phyloP scores from a whole-genome alignment of 2,113 vertebrate genomes.

The Forbesichthys papilliferus region DNA sequence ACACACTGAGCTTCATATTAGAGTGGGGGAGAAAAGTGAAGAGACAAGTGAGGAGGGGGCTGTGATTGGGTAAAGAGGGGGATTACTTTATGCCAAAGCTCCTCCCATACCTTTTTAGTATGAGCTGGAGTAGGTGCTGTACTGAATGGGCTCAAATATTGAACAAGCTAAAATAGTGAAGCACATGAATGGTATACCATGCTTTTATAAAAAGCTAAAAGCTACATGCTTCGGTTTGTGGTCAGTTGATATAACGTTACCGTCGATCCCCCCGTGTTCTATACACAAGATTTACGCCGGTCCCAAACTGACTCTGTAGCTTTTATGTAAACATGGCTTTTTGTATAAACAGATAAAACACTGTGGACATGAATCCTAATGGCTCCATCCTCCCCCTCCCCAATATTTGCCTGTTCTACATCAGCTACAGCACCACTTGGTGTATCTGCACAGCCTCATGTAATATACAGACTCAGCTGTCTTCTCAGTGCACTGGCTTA shows the following conservation, averaged over 20 bases:
- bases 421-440: not conserved
- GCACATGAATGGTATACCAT: not conserved
- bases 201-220: too few species aligned
- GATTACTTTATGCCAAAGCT: conserved; percentile 74
- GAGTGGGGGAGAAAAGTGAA: conserved; percentile 58
- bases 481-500: not conserved
- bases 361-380: conserved; percentile 32
- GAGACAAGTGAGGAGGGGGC: conserved; percentile 51
- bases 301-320: conserved; percentile 10
- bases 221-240: not conserved
- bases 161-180: not conserved
- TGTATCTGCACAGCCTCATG: conserved; percentile 19
- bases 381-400: not conserved
- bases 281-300: not conserved
- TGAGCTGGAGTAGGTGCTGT: not conserved
- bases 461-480: not conserved
- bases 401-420: not conserved
- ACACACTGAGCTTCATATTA: conserved; percentile 79
- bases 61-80: conserved; percentile 46
- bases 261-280: not conserved
- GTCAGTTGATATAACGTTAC: not conserved
- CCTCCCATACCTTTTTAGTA: conserved; percentile 64
- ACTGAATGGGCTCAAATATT: not conserved
- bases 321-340: conserved; percentile 40
- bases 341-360: conserved; percentile 45